Conservation (phyloP, 2,113 vertebrate genomes). For the Zosterops hypoxanthus region DNA sequence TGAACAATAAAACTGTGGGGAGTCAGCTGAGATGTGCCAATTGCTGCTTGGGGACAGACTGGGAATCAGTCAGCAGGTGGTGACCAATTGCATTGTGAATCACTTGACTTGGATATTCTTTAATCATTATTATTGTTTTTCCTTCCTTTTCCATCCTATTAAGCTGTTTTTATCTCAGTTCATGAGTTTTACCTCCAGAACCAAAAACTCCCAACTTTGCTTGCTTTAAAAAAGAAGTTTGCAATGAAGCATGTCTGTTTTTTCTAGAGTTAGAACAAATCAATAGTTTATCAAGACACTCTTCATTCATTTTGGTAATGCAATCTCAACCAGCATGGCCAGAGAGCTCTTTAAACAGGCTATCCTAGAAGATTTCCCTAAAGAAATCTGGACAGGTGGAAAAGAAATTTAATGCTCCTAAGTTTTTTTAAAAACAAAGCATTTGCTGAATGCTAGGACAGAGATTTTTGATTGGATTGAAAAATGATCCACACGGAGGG, state of each 20-base stretch:
- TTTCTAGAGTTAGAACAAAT: not conserved
- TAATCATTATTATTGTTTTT: not conserved
- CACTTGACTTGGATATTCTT: not conserved
- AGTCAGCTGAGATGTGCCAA: not conserved
- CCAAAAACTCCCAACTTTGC: not conserved
- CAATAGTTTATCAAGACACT: not conserved
- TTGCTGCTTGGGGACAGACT: not conserved
- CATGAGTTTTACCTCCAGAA: not conserved
- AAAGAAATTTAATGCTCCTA: not conserved
- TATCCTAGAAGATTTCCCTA: not conserved
- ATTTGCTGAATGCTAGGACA: not conserved
- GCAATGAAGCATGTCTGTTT: not conserved
- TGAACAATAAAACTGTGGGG: not conserved
- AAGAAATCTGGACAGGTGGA: not conserved
- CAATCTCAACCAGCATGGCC: not conserved
- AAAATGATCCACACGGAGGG: constrained; percentile 4
- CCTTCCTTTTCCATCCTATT: not conserved
- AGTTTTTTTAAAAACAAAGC: not conserved
- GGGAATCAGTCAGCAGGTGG: not conserved
- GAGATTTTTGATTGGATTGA: not conserved
- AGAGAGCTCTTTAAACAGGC: not conserved
- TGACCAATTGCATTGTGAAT: not conserved
- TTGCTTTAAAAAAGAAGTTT: not conserved
- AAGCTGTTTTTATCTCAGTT: not conserved
- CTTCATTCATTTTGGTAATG: not conserved